Evolutionary conservation across 2,888 invertebrate species (phyloP), one percentile per base, ranked within the genome.

Genomic region (Caradrina kadenii): DNA sequence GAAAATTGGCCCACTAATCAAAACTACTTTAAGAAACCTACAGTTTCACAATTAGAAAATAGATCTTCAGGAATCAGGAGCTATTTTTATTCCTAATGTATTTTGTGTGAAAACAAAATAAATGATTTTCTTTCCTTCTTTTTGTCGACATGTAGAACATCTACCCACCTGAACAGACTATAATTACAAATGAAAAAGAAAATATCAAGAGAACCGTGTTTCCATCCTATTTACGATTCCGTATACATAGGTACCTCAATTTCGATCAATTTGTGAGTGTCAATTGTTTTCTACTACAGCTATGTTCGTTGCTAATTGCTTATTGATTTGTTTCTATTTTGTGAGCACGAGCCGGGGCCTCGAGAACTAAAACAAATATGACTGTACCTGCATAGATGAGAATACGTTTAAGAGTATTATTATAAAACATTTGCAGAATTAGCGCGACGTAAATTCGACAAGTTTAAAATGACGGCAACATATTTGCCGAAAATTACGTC

Each of bases 321-420:
- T 77, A 61, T 73, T 64, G 80, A 69, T 80, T 71, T 69, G 54
- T 49, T 59, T 49, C 63, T 73, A 35, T 71, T 73, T 64, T 66
- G 26, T 39, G 35, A 56, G 22, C 26, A 15, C 17, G 39, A n/a
- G 21, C 21, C 22, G 52, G 48, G 19, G 50, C 19, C 31, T 60
- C 15, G 39, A 54, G 15, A 54, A 58, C 63, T 39, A 73, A 64
- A 76, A 54, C 21, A 48, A 49, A 19, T 19, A 15, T 17, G 10
- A 17, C 17, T 39, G 39, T 35, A 22, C 22, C 19, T 39, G 39
- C 22, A 15, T 26, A 15, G 3, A 50, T 45, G 39, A n/a, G 26
- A 56, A 21, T 53, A 31, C 26, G 4, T n/a, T 1, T 35, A 26
- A 26, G 26, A 26, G 26, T n/a, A n/a, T 26, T 26, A 26, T 4